Evolutionary conservation across 2,888 invertebrate species (phyloP).

Genomic region (Tetrapedia diversipes): DNA sequence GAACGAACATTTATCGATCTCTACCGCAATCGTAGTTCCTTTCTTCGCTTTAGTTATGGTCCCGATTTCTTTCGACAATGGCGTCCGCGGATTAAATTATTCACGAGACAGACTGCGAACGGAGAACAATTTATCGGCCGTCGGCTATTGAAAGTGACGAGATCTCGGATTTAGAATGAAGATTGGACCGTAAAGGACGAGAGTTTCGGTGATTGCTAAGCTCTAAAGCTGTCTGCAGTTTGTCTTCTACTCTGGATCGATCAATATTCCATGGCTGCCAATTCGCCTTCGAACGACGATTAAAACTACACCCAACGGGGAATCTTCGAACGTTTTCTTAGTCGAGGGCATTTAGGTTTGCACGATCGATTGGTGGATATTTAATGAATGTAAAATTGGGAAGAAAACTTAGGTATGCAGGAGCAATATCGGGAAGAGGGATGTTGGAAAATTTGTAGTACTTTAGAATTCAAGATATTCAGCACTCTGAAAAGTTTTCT

Average conservation of each 20-base stretch:
- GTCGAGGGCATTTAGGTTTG: slow-evolving; percentile 14
- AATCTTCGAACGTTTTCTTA: slow-evolving; percentile 20
- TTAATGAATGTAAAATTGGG: slow-evolving; percentile 8
- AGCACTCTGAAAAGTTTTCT: no score
- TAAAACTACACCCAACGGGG: slow-evolving; percentile 37
- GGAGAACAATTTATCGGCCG: slow-evolving; percentile 11
- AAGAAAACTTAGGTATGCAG: slow-evolving; percentile 9
- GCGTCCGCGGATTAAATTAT: slow-evolving; percentile 18
- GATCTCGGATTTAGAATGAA: slow-evolving; percentile 33
- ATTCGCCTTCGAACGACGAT: slow-evolving; percentile 26
- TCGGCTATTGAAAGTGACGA: slow-evolving; percentile 28
- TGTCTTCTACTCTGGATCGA: slow-evolving; percentile 35
- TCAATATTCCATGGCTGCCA: slow-evolving; percentile 22
- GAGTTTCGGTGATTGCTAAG: slow-evolving; percentile 42
- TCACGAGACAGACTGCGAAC: not conserved
- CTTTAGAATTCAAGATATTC: not conserved
- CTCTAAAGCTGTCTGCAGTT: slow-evolving; percentile 44
- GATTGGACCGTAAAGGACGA: slow-evolving; percentile 7
- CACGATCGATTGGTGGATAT: slow-evolving; percentile 3
- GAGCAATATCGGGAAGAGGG: not conserved
- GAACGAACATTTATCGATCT: slow-evolving; percentile 14
- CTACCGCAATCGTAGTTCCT: not conserved
- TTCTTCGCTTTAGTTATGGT: not conserved
- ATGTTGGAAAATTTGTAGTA: not conserved
- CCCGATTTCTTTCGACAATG: slow-evolving; percentile 4